A percentile compares a stretch with the other conserved stretches of the same genome.
Conservation (phyloP, 2,797 vertebrate species). For the Helicolenus hilgendorfi region DNA sequence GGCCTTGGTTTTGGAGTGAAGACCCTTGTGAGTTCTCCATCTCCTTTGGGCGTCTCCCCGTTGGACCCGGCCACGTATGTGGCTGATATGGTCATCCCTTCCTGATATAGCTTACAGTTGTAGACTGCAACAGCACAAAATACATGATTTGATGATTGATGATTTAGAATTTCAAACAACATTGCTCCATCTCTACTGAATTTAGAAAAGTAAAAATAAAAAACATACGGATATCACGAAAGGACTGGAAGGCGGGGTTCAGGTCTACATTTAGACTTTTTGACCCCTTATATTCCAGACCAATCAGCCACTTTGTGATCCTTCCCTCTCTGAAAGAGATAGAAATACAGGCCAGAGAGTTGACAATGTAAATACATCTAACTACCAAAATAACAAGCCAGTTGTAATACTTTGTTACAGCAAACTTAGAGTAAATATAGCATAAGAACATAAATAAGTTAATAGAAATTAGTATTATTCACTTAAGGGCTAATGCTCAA, state of each 20-base stretch:
- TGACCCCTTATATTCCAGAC: conserved; percentile 93
- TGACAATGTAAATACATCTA: background rate
- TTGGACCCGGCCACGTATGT: conserved; percentile 92
- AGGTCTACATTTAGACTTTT: conserved; percentile 94
- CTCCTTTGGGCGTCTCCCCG: conserved; percentile 89
- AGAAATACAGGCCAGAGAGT: background rate
- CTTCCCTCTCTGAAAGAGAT: conserved; percentile 89
- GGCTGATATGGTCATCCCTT: conserved; percentile 94
- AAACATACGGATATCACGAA: conserved; percentile 90
- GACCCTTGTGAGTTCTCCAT: conserved; percentile 92
- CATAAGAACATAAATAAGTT: background rate
- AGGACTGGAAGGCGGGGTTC: conserved; percentile 93
- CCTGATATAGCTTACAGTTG: conserved; percentile 94
- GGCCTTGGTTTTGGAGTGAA: background rate
- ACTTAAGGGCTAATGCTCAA: background rate
- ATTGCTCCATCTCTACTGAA: background rate
- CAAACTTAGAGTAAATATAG: background rate
- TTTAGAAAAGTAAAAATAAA: background rate
- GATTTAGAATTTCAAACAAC: background rate
- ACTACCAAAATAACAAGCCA: background rate
- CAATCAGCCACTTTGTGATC: conserved; percentile 95
- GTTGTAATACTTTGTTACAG: background rate
- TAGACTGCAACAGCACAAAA: conserved; percentile 87
- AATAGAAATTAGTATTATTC: background rate
- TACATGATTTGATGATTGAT: no score